Conservation (phyloP, 2,113 vertebrate species). For the Vimba vimba region DNA sequence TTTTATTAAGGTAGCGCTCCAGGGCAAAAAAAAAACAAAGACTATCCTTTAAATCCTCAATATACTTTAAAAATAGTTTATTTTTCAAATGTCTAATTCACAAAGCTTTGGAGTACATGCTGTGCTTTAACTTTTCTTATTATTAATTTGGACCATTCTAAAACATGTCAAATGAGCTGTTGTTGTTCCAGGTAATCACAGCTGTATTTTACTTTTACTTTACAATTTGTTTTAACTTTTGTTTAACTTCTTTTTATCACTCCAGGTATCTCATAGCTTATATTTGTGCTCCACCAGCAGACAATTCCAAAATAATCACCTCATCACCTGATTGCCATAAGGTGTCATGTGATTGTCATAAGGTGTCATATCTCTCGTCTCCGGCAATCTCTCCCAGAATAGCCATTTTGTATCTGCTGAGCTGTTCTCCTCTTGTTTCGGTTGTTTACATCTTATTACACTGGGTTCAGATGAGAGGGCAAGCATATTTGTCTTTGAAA, state of each 20-base stretch:
- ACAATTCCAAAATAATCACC: no score
- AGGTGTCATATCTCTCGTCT: neutral
- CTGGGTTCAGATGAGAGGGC: constrained; percentile 50
- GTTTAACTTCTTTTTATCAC: no score
- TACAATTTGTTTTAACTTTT: no score
- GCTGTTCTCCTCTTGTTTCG: constrained; percentile 2
- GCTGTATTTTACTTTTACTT: no score
- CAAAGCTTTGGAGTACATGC: neutral
- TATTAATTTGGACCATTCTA: neutral
- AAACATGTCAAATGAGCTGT: neutral
- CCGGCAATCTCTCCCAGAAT: neutral
- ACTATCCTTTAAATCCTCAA: no score
- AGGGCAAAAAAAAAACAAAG: no score
- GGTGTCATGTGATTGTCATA: neutral
- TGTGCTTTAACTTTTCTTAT: neutral
- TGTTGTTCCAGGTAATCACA: neutral
- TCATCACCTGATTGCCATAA: no score
- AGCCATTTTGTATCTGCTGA: constrained; percentile 37
- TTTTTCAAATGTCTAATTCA: neutral
- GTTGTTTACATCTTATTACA: constrained; percentile 50
- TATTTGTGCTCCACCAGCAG: no score
- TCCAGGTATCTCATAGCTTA: no score
- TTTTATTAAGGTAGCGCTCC: no score
- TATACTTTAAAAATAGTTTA: no score
- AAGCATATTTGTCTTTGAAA: constrained; percentile 58